Percentiles rank a stretch among this genome's conserved stretches.
These are phyloP conservation scores for Albula goreensis DNA, from an alignment of 2,113 vertebrate species.

Conservation along the genomic window DNA sequence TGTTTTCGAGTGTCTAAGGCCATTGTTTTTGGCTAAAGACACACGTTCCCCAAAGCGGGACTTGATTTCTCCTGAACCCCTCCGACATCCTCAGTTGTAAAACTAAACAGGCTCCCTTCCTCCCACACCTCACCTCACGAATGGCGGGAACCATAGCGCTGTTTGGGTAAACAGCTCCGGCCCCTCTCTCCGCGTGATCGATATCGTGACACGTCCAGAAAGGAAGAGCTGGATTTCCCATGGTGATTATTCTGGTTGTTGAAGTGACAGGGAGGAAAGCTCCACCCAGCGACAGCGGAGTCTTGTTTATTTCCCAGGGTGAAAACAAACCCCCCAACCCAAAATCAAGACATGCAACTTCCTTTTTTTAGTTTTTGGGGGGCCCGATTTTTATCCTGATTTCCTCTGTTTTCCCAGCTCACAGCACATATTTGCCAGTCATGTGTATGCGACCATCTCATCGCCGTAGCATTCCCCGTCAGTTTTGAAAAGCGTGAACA, in stretches of 20 bases:
- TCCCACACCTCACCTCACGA: conserved; percentile 31
- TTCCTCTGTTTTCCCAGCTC: too few relatives aligned
- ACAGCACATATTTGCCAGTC: too few relatives aligned
- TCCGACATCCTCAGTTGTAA: conserved; percentile 13
- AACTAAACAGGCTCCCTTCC: conserved; percentile 21
- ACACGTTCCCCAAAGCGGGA: background rate
- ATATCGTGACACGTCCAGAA: conserved; percentile 38
- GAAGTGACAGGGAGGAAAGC: conserved; percentile 50
- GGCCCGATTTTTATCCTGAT: too few relatives aligned
- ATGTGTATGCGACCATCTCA: too few relatives aligned
- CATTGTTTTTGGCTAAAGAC: background rate
- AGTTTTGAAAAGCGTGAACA: too few relatives aligned
- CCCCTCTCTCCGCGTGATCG: conserved; percentile 37
- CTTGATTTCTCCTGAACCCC: background rate
- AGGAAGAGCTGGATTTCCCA: conserved; percentile 60
- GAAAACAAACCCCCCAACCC: conserved; percentile 8
- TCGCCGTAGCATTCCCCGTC: too few relatives aligned
- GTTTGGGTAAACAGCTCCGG: conserved; percentile 47
- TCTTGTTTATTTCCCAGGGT: conserved; percentile 46
- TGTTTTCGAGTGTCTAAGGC: background rate
- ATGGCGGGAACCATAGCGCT: conserved; percentile 36
- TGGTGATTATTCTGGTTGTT: conserved; percentile 29
- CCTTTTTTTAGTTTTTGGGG: too few relatives aligned
- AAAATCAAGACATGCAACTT: too few relatives aligned
- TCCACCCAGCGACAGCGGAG: conserved; percentile 41